Evolutionary conservation across 2,888 invertebrate genomes (phyloP).

Genomic region (Drosophila anomalipes): DNA sequence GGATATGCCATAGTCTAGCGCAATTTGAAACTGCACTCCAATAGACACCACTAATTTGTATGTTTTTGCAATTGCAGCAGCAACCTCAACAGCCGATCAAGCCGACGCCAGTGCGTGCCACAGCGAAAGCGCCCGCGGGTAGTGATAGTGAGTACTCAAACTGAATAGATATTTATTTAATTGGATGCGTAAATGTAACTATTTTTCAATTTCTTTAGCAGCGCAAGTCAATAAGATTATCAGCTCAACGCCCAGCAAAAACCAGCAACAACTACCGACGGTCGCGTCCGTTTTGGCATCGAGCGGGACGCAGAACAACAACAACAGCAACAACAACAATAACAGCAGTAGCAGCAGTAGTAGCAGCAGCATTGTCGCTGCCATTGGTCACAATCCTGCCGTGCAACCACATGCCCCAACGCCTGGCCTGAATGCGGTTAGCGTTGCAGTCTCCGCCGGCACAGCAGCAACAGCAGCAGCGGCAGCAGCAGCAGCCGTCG

Average conservation of each 20-base stretch:
- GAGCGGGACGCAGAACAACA: constrained; percentile 44
- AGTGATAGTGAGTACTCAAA: constrained; percentile 84
- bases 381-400: constrained; percentile 76
- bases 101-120: constrained; percentile 92
- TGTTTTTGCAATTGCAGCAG: constrained; percentile 34
- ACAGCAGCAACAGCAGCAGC: constrained; percentile 61
- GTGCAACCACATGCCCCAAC: constrained; percentile 83
- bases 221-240: constrained; percentile 82
- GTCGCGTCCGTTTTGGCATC: constrained; percentile 81
- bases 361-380: constrained; percentile 56
- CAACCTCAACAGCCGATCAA: constrained; percentile 90
- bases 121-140: constrained; percentile 86
- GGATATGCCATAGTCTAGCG: background rate
- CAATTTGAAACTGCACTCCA: background rate
- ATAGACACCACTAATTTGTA: background rate
- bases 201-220: constrained; percentile 14
- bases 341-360: constrained; percentile 55
- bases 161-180: background rate
- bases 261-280: constrained; percentile 77
- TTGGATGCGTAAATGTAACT: background rate
- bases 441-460: constrained; percentile 35
- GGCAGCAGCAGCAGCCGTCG: constrained; percentile 35
- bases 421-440: constrained; percentile 81
- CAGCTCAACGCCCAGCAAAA: constrained; percentile 86
- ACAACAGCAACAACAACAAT: constrained; percentile 43